These are phyloP conservation scores for Rhadinocentrus ornatus DNA, from an alignment of 2,797 vertebrate species.

Conservation along the genomic window DNA sequence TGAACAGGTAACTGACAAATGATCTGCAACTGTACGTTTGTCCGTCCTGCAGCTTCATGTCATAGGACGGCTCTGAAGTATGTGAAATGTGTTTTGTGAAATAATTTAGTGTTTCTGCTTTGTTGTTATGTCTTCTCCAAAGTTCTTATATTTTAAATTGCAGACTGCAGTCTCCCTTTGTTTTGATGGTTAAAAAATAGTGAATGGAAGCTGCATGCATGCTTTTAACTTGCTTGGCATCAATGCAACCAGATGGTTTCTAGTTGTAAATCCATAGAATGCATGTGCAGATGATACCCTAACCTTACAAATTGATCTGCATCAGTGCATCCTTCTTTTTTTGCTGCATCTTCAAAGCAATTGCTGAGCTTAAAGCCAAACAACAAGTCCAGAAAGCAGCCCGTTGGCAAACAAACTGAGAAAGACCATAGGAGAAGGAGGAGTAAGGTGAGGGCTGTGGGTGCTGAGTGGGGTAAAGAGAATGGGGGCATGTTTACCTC, in stretches of 20 bases:
- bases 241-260: conserved; percentile 16
- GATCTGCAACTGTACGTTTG: not conserved
- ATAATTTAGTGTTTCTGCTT: not conserved
- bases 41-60: not conserved
- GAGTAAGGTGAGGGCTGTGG: conserved; percentile 23
- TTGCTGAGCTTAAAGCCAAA: conserved; percentile 49
- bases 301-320: conserved; percentile 47
- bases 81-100: not conserved
- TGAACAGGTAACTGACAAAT: conserved; percentile 1
- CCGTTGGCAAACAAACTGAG: conserved; percentile 53
- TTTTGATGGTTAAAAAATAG: not conserved
- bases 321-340: conserved; percentile 19
- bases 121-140: not conserved
- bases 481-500: conserved; percentile 74
- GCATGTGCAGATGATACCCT: conserved; percentile 31
- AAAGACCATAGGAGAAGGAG: conserved; percentile 20
- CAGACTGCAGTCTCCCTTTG: not conserved
- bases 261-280: conserved; percentile 10
- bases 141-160: not conserved
- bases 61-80: not conserved
- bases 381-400: conserved; percentile 58
- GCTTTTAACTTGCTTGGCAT: conserved; percentile 6
- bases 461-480: conserved; percentile 40
- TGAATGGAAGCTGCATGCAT: not conserved
- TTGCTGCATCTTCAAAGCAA: conserved; percentile 50